Base-by-base conservation (phyloP, 2,797 vertebrate genomes). In the Coranthus polyacanthus region DNA sequence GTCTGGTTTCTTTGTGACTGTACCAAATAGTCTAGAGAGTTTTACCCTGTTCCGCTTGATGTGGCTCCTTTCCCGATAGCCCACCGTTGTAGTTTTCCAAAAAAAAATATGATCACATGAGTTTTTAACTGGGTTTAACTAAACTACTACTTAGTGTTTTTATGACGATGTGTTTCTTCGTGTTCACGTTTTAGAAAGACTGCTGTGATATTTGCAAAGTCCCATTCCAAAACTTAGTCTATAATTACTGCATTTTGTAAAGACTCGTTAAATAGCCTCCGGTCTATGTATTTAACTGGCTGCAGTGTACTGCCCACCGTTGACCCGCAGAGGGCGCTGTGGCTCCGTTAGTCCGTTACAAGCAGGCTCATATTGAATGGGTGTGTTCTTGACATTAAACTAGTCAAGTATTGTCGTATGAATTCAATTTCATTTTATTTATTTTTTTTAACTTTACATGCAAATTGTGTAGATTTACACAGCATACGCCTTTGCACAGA, bases 321-420 rank as follows among this genome's bases (percentile, higher is more conserved):
- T 42, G 16, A 17, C 75, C 92, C 0, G 64, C 78, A 92, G 92
- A 84, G 38, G 75, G 78, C 65, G 79, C 69, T 68, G 75, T 47
- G 0, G 57, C 24, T 10, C 52, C 6, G 5, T 38, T 10, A 41
- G 24, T 44, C 17, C 39, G 0, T n/a, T 5, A 11, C 22, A 41
- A 15, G 10, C 34, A 11, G 32, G 55, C 46, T 49, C 11, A 52
- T 63, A 6, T 10, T 43, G 24, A 51, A 17, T 32, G 58, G 39
- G 38, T 38, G 70, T 57, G 47, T 20, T 68, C 29, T 15, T 34
- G 3, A 43, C 12, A 61, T 52, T 62, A 56, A 73, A 72, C 52
- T 29, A n/a, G n/a, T n/a, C n/a, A 3, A 0, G 0, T n/a, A 52
- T 38, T 22, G 2, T 21, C 29, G 1, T n/a, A 29, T 49, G 2